Conservation (phyloP, 2,797 vertebrate species). For the Cossypha caffra region DNA sequence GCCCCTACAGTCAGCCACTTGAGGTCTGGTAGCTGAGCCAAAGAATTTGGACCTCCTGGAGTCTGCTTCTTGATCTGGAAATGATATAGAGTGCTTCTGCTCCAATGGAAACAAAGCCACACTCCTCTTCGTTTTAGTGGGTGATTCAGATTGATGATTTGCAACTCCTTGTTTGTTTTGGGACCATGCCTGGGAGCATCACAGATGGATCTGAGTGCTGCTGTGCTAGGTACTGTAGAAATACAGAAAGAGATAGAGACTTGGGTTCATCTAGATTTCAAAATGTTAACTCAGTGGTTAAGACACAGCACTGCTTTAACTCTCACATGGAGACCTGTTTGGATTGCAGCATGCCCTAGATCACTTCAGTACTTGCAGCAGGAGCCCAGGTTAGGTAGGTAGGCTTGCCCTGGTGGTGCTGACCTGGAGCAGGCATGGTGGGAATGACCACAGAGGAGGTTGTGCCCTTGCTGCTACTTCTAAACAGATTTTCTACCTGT, state of each 20-base stretch:
- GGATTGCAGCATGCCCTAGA: neutral
- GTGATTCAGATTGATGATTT: neutral
- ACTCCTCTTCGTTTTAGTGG: neutral
- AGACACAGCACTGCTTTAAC: neutral
- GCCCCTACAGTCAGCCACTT: neutral
- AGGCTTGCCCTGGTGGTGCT: neutral
- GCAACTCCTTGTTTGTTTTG: conserved; percentile 25
- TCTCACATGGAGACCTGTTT: neutral
- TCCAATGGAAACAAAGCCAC: neutral
- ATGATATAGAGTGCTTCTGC: neutral
- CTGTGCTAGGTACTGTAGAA: neutral
- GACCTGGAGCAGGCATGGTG: neutral
- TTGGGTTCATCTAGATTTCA: neutral
- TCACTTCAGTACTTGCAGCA: accelerated
- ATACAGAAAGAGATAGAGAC: neutral
- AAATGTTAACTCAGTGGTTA: neutral
- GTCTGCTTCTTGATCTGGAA: neutral
- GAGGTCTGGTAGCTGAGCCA: neutral
- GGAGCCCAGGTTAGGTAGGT: neutral
- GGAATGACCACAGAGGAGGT: neutral
- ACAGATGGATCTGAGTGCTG: neutral
- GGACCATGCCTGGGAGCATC: neutral
- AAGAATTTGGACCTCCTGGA: neutral
- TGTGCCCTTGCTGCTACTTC: neutral
- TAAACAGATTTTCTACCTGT: neutral